Evolutionary conservation across 2,888 invertebrate genomes (phyloP).

Genomic region (Morpho achilles): DNA sequence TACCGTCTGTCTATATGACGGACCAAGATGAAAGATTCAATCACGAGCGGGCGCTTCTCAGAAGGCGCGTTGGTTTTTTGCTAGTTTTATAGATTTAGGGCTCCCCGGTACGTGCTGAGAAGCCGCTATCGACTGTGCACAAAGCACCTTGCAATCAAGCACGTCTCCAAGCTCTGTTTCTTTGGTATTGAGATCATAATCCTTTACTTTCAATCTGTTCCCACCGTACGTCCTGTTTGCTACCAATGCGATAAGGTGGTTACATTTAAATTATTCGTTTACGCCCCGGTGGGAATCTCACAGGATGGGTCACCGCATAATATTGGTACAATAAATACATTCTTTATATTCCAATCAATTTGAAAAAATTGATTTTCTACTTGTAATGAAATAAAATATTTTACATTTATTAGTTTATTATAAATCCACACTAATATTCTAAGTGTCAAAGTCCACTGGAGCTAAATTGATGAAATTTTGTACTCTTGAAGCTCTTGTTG

Average conservation of each 20-base stretch:
- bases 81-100: conserved; percentile 48
- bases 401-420: no score
- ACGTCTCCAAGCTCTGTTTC: background rate
- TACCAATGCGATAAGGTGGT: conserved; percentile 25
- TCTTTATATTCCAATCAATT: conserved; percentile 7
- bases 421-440: no score
- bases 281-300: conserved; percentile 23
- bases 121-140: conserved; percentile 18
- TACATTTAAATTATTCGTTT: conserved; percentile 22
- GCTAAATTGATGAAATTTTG: no score
- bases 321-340: conserved; percentile 11
- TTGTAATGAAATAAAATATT: no score
- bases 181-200: background rate
- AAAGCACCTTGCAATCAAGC: background rate
- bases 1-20: conserved; percentile 41
- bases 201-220: conserved; percentile 10
- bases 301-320: conserved; percentile 21
- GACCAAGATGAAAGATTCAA: conserved; percentile 66
- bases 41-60: conserved; percentile 63
- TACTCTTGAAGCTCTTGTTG: no score
- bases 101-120: conserved; percentile 32
- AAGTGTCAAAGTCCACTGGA: no score
- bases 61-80: conserved; percentile 51
- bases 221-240: conserved; percentile 17
- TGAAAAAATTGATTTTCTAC: background rate